Percentiles rank a stretch among this genome's conserved stretches.
phyloP scores from a whole-genome alignment of 1,140 invertebrate species.

The Ceratoteleas bidentatus region DNA sequence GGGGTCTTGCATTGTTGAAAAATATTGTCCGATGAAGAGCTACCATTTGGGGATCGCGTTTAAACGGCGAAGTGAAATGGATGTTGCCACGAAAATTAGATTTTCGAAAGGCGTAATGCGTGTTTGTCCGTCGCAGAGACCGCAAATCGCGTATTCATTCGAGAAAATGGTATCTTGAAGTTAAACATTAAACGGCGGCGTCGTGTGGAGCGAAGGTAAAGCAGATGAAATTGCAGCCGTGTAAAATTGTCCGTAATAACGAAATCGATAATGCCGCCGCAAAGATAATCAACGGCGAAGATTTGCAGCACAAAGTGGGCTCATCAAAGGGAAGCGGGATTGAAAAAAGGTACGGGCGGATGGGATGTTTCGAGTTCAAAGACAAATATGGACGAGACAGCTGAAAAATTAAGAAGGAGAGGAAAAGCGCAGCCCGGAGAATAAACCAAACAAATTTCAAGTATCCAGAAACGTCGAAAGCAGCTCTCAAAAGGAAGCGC shows the following conservation, averaged over 20 bases:
- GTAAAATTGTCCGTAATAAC: constrained; percentile 51
- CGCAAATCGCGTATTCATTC: neutral
- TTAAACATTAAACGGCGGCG: constrained; percentile 17
- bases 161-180: constrained; percentile 21
- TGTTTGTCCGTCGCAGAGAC: neutral
- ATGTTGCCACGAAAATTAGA: no score
- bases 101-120: no score
- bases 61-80: no score
- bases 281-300: constrained; percentile 49
- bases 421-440: constrained; percentile 33
- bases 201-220: constrained; percentile 23
- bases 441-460: constrained; percentile 59
- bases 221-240: constrained; percentile 14
- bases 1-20: no score
- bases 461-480: constrained; percentile 56
- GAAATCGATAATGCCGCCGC: constrained; percentile 52
- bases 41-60: no score
- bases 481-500: constrained; percentile 29
- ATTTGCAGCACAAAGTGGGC: constrained; percentile 44
- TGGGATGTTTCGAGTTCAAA: constrained; percentile 54
- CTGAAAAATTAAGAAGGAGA: constrained; percentile 50
- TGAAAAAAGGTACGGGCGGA: constrained; percentile 23
- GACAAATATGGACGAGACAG: constrained; percentile 57
- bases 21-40: no score
- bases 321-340: constrained; percentile 44